phyloP scores from a whole-genome alignment of 1,140 invertebrate species.

The Bombyx mori region DNA sequence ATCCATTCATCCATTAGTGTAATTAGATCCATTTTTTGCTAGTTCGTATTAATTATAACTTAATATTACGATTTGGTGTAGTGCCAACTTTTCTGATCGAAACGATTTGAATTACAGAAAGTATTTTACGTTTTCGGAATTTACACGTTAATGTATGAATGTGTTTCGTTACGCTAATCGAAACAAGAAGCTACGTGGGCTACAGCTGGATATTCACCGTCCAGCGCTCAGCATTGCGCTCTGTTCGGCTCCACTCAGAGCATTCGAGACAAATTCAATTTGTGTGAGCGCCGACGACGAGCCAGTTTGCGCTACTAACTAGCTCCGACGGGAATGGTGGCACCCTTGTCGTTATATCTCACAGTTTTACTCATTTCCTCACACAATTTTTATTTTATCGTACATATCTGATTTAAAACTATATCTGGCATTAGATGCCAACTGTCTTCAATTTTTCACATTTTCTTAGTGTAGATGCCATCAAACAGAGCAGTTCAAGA shows the following conservation, averaged over 20 bases:
- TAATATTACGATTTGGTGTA: no score
- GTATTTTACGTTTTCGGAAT: no score
- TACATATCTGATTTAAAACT: no score
- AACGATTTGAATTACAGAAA: no score
- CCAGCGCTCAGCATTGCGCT: constrained; percentile 11
- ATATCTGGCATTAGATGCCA: no score
- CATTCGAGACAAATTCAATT: constrained; percentile 60
- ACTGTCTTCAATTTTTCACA: no score
- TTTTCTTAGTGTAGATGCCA: no score
- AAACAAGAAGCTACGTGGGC: constrained; percentile 10
- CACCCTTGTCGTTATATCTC: constrained; percentile 39
- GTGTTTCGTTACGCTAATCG: constrained; percentile 12
- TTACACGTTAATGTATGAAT: no score
- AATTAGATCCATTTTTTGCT: background rate
- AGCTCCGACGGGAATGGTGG: constrained; percentile 48
- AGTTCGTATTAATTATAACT: no score
- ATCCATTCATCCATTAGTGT: background rate
- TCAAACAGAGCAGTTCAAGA: no score
- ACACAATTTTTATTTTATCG: no score
- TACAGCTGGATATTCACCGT: constrained; percentile 5
- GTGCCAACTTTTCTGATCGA: background rate
- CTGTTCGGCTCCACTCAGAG: constrained; percentile 22
- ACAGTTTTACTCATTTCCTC: constrained; percentile 12
- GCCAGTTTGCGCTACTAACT: constrained; percentile 60
- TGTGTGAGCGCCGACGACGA: constrained; percentile 51